phyloP scores from a whole-genome alignment of 2,113 vertebrate genomes.

The Lycaon pictus region DNA sequence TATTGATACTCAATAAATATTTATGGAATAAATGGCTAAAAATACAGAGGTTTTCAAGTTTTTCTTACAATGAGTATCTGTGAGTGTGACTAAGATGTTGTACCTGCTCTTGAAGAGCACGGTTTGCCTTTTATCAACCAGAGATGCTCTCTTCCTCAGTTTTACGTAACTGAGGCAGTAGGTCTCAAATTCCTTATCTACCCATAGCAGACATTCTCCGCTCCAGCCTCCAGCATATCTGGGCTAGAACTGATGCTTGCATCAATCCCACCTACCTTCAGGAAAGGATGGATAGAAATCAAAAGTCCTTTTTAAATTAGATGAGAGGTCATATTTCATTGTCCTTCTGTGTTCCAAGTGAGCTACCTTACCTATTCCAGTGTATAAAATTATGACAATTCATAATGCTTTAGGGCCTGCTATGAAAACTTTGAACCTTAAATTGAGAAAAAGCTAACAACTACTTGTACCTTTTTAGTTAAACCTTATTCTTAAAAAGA shows the following conservation, averaged over 20 bases:
- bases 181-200: background rate
- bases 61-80: background rate
- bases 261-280: background rate
- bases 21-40: slow-evolving; percentile 2
- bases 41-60: background rate
- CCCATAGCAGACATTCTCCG: background rate
- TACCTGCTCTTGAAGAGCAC: background rate
- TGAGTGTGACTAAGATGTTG: background rate
- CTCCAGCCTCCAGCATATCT: background rate
- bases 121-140: background rate
- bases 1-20: background rate
- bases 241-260: background rate
- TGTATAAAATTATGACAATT: slow-evolving; percentile 1
- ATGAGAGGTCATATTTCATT: background rate
- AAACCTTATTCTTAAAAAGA: background rate
- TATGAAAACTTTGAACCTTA: slow-evolving; percentile 6
- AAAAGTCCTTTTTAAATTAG: slow-evolving; percentile 2
- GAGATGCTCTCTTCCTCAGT: background rate
- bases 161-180: background rate
- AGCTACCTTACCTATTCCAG: background rate
- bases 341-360: background rate
- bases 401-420: background rate
- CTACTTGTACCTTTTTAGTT: background rate
- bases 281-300: background rate
- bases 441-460: background rate